phyloP scores from a whole-genome alignment of 1,140 invertebrate species.

The Lysiphlebus fabarum region DNA sequence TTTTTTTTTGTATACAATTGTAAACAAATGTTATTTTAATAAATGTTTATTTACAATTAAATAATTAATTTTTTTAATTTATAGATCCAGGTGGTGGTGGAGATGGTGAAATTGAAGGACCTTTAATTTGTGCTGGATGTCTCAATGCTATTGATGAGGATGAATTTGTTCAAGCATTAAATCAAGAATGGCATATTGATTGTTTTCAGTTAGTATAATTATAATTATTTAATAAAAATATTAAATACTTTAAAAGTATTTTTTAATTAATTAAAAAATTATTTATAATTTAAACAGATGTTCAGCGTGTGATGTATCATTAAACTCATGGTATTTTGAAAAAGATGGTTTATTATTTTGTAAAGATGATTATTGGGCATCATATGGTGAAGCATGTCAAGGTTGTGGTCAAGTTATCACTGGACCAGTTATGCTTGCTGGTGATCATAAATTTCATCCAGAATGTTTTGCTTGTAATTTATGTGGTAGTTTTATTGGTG shows the following conservation, averaged over 20 bases:
- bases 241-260: conserved; percentile 10
- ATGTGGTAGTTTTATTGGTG: conserved; percentile 83
- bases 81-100: conserved; percentile 44
- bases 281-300: conserved; percentile 63
- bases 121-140: conserved; percentile 66
- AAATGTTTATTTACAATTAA: neutral
- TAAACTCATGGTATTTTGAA: conserved; percentile 93
- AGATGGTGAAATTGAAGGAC: conserved; percentile 31
- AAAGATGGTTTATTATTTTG: conserved; percentile 87
- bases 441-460: conserved; percentile 91
- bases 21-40: too few species aligned
- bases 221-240: conserved; percentile 11
- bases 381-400: conserved; percentile 86
- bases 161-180: conserved; percentile 74
- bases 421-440: conserved; percentile 90
- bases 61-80: conserved; percentile 1
- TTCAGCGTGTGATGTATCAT: conserved; percentile 76
- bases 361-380: conserved; percentile 82
- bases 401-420: conserved; percentile 84
- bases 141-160: conserved; percentile 69
- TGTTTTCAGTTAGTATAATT: conserved; percentile 69
- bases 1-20: neutral
- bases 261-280: conserved; percentile 11
- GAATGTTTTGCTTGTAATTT: conserved; percentile 87
- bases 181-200: conserved; percentile 83